phyloP scores from a whole-genome alignment of 2,113 vertebrate genomes.

The Cryptomyrus ogoouensis region DNA sequence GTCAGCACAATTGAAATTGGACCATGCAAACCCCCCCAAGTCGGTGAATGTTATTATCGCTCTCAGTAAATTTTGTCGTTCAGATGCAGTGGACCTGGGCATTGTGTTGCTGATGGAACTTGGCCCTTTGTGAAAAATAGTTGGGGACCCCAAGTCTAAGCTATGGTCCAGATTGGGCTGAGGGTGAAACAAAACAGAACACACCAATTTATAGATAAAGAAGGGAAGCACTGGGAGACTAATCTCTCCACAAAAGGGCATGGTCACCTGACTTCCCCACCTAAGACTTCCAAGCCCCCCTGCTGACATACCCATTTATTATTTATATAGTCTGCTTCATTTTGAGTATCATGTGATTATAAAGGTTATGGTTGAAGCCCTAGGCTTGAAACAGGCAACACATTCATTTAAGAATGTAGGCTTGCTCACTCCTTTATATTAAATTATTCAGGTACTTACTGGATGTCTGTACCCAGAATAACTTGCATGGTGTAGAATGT shows the following conservation, averaged over 20 bases:
- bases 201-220: slow-evolving; percentile 1
- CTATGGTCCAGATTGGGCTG: background rate
- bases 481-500: background rate
- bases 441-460: background rate
- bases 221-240: slow-evolving; percentile 33
- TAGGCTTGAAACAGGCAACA: background rate
- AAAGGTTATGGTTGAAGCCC: background rate
- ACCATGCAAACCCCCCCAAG: background rate
- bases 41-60: background rate
- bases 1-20: background rate
- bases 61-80: background rate
- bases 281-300: background rate
- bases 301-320: background rate
- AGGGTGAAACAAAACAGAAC: background rate
- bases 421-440: background rate
- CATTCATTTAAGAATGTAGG: background rate
- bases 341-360: background rate
- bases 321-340: slow-evolving; percentile 7
- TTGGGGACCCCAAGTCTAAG: background rate
- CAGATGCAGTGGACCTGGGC: background rate
- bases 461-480: background rate
- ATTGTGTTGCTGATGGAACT: background rate
- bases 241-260: background rate
- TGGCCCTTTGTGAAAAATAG: background rate
- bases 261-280: background rate